phyloP scores from a whole-genome alignment of 2,113 vertebrate species.

The Tragelaphus imberbis region DNA sequence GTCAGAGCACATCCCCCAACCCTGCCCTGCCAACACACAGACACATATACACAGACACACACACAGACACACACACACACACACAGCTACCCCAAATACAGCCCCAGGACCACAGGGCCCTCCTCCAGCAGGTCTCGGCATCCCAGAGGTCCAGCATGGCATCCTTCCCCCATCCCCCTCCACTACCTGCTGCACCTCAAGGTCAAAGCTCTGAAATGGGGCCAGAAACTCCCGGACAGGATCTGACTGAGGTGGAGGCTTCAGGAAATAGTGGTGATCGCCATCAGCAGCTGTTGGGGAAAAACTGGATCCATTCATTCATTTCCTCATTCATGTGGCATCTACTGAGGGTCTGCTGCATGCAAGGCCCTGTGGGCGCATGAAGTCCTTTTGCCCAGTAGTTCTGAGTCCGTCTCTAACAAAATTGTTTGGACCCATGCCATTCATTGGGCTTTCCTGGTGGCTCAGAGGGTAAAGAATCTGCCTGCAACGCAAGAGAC shows the following conservation, averaged over 20 bases:
- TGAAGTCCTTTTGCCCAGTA: not conserved
- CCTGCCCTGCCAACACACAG: not conserved
- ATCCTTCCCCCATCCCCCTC: not conserved
- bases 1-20: not conserved
- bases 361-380: not conserved
- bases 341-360: not conserved
- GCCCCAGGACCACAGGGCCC: not conserved
- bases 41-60: fast-evolving
- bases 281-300: not conserved
- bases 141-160: not conserved
- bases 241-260: not conserved
- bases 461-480: not conserved
- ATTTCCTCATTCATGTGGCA: not conserved
- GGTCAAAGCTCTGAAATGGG: not conserved
- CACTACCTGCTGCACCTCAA: not conserved
- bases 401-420: not conserved
- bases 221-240: not conserved
- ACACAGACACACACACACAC: too few species aligned
- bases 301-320: not conserved
- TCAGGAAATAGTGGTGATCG: not conserved
- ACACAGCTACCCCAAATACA: not conserved
- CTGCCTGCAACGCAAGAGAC: not conserved
- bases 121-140: not conserved
- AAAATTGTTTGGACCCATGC: not conserved
- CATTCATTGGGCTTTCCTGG: not conserved